These are phyloP conservation scores for Actinemys pallida DNA, from an alignment of 2,113 vertebrate genomes.

Conservation along the genomic window DNA sequence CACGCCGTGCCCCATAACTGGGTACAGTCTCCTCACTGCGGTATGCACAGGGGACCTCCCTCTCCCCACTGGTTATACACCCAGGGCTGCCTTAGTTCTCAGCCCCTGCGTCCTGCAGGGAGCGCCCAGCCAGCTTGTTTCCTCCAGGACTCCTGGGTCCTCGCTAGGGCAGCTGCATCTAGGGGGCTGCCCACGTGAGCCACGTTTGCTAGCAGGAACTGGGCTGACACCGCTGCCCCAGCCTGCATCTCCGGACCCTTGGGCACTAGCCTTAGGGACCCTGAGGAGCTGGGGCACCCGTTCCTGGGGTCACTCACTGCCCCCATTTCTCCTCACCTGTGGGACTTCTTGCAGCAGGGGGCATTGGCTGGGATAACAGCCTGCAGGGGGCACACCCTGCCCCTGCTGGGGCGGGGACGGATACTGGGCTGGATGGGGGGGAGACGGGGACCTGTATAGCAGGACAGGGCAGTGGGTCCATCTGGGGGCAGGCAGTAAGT, in stretches of 20 bases:
- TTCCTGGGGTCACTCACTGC: not conserved
- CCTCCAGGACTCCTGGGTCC: not conserved
- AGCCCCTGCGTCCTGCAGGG: no score
- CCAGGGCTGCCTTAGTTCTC: not conserved
- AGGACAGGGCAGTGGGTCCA: no score
- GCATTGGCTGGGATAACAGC: not conserved
- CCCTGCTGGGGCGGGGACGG: no score
- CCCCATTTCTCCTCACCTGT: not conserved
- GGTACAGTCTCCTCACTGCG: not conserved
- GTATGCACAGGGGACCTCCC: not conserved
- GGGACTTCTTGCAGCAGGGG: not conserved
- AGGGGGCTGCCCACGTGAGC: not conserved
- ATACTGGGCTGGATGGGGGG: no score
- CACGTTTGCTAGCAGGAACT: not conserved
- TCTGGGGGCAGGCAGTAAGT: not conserved
- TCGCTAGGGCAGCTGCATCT: no score
- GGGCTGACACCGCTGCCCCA: not conserved
- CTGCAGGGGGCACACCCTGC: not conserved
- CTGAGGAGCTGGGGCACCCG: not conserved
- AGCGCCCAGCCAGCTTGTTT: not conserved
- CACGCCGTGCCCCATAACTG: not conserved
- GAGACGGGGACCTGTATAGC: no score
- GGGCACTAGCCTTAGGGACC: not conserved
- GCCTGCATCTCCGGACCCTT: not conserved
- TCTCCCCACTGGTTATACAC: not conserved